Percentiles rank a stretch among this genome's conserved stretches.
These are phyloP conservation scores for Tetramorium bicarinatum DNA, from an alignment of 2,888 invertebrate species.

Conservation along the genomic window DNA sequence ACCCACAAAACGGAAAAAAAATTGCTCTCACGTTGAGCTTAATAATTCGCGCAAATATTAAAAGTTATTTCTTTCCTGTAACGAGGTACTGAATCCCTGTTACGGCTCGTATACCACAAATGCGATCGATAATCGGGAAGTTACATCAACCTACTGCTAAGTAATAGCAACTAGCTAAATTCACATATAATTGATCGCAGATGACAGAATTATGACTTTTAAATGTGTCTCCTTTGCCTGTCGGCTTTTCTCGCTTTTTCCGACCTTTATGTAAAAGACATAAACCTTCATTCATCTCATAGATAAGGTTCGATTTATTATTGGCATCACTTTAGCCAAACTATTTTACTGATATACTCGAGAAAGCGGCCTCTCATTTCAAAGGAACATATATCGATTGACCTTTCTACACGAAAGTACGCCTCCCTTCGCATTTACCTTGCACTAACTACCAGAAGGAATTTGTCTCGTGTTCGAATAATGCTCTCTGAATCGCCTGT, in stretches of 20 bases:
- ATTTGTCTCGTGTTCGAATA: slow-evolving; percentile 42
- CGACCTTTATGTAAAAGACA: slow-evolving; percentile 19
- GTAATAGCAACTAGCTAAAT: background rate
- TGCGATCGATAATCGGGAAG: slow-evolving; percentile 14
- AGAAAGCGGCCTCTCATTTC: slow-evolving; percentile 42
- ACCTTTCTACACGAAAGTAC: slow-evolving; percentile 60
- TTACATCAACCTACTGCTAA: slow-evolving; percentile 9
- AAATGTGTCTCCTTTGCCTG: background rate
- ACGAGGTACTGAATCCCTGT: slow-evolving; percentile 4
- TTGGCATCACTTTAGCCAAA: slow-evolving; percentile 37
- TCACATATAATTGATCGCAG: slow-evolving; percentile 1
- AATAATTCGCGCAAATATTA: slow-evolving; percentile 13
- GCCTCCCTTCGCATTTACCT: slow-evolving; percentile 64
- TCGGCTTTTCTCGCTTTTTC: background rate
- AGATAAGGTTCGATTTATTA: slow-evolving; percentile 19
- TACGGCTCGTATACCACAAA: background rate
- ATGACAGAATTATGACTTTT: slow-evolving; percentile 18
- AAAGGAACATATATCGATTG: slow-evolving; percentile 66
- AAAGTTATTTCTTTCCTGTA: slow-evolving; percentile 13
- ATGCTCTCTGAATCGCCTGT: slow-evolving; percentile 36
- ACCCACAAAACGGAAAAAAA: background rate
- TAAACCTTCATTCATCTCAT: background rate
- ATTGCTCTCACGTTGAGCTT: background rate
- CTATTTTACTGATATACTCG: slow-evolving; percentile 29
- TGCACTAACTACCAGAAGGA: slow-evolving; percentile 43